phyloP scores from a whole-genome alignment of 2,113 vertebrate species.

The Ictalurus furcatus region DNA sequence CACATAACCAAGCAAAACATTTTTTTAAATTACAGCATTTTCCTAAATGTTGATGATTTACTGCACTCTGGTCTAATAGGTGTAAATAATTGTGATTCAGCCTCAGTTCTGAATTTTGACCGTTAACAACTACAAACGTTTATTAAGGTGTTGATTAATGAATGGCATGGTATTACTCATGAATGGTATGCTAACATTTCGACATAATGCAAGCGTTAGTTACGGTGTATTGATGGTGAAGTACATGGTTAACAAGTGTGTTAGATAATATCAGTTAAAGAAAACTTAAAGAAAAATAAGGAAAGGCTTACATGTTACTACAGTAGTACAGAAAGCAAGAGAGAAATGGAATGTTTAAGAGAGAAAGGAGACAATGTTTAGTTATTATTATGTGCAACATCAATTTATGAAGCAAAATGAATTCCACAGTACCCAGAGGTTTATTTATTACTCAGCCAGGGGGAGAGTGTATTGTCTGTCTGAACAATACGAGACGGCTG shows the following conservation, averaged over 20 bases:
- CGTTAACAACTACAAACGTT: background rate
- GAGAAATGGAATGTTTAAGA: background rate
- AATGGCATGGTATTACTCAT: background rate
- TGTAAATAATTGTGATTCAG: no score
- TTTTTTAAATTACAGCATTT: background rate
- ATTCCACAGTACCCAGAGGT: background rate
- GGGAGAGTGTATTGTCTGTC: slow-evolving; percentile 14
- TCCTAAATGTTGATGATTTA: background rate
- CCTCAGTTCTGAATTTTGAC: background rate
- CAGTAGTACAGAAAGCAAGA: background rate
- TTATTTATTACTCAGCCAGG: slow-evolving; percentile 17
- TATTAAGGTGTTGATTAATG: background rate
- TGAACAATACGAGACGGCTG: slow-evolving; percentile 28
- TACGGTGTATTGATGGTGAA: background rate
- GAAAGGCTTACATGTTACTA: background rate
- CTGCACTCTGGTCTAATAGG: background rate
- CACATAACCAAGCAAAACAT: background rate
- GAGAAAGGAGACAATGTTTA: background rate
- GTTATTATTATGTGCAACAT: background rate
- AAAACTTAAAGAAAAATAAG: background rate
- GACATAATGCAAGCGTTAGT: background rate
- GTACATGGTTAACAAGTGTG: background rate
- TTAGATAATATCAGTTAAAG: background rate
- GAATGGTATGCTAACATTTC: background rate
- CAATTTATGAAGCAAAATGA: background rate